These are phyloP conservation scores for Rana temporaria DNA, from an alignment of 2,113 vertebrate species.

Conservation along the genomic window DNA sequence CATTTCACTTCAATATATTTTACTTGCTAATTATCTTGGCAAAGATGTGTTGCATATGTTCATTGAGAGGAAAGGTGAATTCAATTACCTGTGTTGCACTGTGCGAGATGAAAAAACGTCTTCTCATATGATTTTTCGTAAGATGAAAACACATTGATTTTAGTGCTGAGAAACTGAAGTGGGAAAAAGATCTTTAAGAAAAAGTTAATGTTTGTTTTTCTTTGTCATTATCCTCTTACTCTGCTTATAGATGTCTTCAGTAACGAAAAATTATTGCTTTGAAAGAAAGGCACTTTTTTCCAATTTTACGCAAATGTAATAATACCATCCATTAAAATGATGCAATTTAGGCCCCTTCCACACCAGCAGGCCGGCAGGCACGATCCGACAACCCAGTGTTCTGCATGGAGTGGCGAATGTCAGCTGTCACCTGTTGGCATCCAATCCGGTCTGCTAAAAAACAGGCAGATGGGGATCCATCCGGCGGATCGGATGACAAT, in stretches of 20 bases:
- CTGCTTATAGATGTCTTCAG: not conserved
- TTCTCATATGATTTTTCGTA: not conserved
- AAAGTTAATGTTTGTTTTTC: not conserved
- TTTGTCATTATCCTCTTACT: not conserved
- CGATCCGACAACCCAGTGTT: too few species aligned
- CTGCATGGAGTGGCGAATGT: too few species aligned
- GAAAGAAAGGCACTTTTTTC: too few species aligned
- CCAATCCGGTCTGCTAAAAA: too few species aligned
- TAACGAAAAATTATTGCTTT: not conserved
- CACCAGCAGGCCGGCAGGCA: too few species aligned
- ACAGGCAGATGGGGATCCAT: too few species aligned
- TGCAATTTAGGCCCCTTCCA: not conserved
- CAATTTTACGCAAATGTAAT: not conserved
- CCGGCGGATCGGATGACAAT: too few species aligned
- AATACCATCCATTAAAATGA: not conserved
- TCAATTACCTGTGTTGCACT: not conserved
- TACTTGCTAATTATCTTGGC: constrained; percentile 19
- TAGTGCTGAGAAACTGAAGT: not conserved
- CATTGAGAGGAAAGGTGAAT: constrained; percentile 11
- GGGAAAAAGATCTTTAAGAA: not conserved
- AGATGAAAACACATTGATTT: not conserved
- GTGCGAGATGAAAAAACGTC: not conserved
- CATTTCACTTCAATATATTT: not conserved
- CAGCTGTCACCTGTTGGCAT: too few species aligned
- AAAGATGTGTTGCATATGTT: constrained; percentile 7